Percentiles rank a stretch among this genome's conserved stretches.
Evolutionary conservation across 1,140 invertebrate genomes (phyloP).

Genomic region (Wiebesia pumilae): DNA sequence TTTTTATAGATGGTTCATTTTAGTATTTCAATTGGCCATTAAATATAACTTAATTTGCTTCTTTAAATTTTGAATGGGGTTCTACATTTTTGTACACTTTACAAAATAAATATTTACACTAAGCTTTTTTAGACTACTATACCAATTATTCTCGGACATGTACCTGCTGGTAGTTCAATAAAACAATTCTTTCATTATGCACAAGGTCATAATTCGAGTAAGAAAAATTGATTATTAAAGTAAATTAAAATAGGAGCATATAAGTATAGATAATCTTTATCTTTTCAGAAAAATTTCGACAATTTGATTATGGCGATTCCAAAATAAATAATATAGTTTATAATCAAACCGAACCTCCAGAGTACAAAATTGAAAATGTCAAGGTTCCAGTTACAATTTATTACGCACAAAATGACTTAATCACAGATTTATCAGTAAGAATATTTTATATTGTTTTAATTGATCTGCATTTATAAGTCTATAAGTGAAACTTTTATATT

Average conservation of each 20-base stretch:
- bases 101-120: conserved; percentile 23
- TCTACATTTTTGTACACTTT: too few relatives aligned
- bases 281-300: conserved; percentile 69
- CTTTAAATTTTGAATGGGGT: too few relatives aligned
- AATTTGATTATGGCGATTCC: conserved; percentile 75
- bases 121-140: conserved; percentile 73
- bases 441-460: background rate
- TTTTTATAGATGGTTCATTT: too few relatives aligned
- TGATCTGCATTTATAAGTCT: background rate
- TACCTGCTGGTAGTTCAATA: conserved; percentile 85
- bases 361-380: conserved; percentile 79
- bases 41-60: too few relatives aligned
- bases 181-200: conserved; percentile 83
- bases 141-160: conserved; percentile 82
- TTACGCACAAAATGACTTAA: conserved; percentile 83
- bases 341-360: conserved; percentile 74
- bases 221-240: conserved; percentile 42
- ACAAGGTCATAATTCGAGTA: conserved; percentile 77
- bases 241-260: background rate
- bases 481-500: conserved; percentile 7
- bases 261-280: background rate
- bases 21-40: too few relatives aligned
- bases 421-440: conserved; percentile 68
- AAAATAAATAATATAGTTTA: conserved; percentile 76
- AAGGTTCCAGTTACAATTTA: conserved; percentile 80